These are phyloP conservation scores for Parambassis ranga DNA, from an alignment of 2,797 vertebrate species.

Conservation along the genomic window DNA sequence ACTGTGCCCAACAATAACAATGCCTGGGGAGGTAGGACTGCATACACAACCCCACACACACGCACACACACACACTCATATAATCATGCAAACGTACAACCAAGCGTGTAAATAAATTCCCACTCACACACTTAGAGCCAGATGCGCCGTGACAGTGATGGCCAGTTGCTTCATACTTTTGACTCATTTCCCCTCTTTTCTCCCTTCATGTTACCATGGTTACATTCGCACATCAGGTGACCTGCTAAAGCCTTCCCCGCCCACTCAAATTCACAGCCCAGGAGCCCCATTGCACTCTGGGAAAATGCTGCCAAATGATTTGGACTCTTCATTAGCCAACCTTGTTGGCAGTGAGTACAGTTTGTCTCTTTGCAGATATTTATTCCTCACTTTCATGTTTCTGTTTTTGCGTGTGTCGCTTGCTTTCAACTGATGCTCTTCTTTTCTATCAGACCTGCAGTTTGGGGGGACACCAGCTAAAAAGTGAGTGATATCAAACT, in stretches of 20 bases:
- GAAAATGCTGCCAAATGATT: slow-evolving; percentile 85
- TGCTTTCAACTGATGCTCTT: slow-evolving; percentile 16
- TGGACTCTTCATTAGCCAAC: slow-evolving; percentile 89
- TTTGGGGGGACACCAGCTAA: slow-evolving; percentile 88
- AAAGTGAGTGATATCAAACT: slow-evolving; percentile 83
- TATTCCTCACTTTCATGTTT: not conserved
- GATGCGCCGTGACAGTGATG: slow-evolving; percentile 20
- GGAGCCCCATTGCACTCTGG: slow-evolving; percentile 75
- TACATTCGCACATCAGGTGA: slow-evolving; percentile 76
- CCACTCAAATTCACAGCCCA: slow-evolving; percentile 80
- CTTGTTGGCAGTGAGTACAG: slow-evolving; percentile 87
- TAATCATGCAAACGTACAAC: slow-evolving; percentile 10
- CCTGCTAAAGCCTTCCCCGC: slow-evolving; percentile 83
- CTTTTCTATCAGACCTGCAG: slow-evolving; percentile 83
- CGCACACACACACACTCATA: not conserved
- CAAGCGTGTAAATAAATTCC: slow-evolving; percentile 10
- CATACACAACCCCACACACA: slow-evolving; percentile 1
- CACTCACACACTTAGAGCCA: slow-evolving; percentile 8
- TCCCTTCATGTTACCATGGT: slow-evolving; percentile 58
- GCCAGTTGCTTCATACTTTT: slow-evolving; percentile 23
- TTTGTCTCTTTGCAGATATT: not conserved
- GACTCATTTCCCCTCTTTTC: slow-evolving; percentile 35
- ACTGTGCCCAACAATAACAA: slow-evolving; percentile 85
- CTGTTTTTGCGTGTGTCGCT: not conserved
- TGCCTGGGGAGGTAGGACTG: slow-evolving; percentile 86